These are phyloP conservation scores for Corydoras maculifer DNA, from an alignment of 2,113 vertebrate species.

Conservation along the genomic window DNA sequence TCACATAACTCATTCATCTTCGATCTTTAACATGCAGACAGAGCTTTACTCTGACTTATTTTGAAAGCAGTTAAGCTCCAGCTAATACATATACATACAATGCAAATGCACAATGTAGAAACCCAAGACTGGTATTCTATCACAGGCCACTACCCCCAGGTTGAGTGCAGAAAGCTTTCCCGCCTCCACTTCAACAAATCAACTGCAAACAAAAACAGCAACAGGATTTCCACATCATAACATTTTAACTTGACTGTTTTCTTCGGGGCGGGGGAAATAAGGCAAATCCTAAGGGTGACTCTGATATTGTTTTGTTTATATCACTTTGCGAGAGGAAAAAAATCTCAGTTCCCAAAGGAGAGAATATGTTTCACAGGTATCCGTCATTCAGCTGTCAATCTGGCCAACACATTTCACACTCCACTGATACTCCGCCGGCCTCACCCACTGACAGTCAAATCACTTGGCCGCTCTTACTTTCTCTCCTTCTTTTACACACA, in stretches of 20 bases:
- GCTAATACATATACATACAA: slow-evolving; percentile 43
- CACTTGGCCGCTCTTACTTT: neutral
- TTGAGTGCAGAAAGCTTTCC: slow-evolving; percentile 56
- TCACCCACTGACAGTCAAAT: slow-evolving; percentile 44
- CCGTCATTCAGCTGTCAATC: slow-evolving; percentile 71
- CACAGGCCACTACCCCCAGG: slow-evolving; percentile 57
- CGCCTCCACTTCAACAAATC: slow-evolving; percentile 59
- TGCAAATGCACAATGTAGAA: slow-evolving; percentile 56
- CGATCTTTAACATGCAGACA: neutral
- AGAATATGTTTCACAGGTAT: slow-evolving; percentile 74
- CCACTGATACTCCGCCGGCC: slow-evolving; percentile 64
- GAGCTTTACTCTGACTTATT: neutral
- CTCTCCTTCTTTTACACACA: slow-evolving; percentile 50
- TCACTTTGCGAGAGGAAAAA: slow-evolving; percentile 55
- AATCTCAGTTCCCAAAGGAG: slow-evolving; percentile 56
- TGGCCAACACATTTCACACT: slow-evolving; percentile 67
- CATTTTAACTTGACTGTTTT: slow-evolving; percentile 43
- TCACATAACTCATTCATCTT: neutral
- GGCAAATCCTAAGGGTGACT: slow-evolving; percentile 53
- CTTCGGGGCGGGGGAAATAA: slow-evolving; percentile 17
- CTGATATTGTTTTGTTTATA: slow-evolving; percentile 58
- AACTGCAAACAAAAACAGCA: slow-evolving; percentile 42
- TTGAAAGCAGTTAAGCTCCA: slow-evolving; percentile 10
- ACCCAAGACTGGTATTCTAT: slow-evolving; percentile 66
- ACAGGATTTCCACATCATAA: slow-evolving; percentile 53